Conservation (phyloP, 2,113 vertebrate species). For the Prunella fulvescens region DNA sequence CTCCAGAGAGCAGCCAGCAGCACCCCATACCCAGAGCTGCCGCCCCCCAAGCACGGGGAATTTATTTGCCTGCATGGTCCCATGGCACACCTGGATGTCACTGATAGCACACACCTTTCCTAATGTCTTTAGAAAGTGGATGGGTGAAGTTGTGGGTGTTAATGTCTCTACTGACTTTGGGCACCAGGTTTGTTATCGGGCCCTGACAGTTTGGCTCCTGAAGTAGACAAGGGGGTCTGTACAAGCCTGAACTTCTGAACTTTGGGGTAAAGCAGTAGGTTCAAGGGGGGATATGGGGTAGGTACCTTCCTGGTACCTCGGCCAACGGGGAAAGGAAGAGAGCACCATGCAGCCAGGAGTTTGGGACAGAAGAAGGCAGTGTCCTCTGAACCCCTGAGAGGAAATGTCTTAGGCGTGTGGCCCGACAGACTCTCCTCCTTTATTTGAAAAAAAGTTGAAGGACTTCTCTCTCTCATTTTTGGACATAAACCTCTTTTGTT, state of each 20-base stretch:
- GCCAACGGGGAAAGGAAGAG: not conserved
- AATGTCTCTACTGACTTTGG: not conserved
- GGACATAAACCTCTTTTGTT: rapidly evolving
- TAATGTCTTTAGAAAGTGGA: not conserved
- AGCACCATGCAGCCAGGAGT: rapidly evolving
- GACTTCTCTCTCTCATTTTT: not conserved
- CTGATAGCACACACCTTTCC: not conserved
- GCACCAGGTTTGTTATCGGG: not conserved
- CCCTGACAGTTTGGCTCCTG: not conserved
- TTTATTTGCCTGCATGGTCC: rapidly evolving
- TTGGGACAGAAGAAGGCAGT: not conserved
- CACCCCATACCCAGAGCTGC: not conserved
- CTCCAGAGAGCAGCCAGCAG: not conserved
- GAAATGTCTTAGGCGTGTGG: rapidly evolving
- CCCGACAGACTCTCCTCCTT: too few relatives aligned
- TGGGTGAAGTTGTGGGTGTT: not conserved
- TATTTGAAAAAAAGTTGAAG: not conserved
- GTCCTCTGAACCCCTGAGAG: rapidly evolving
- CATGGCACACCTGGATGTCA: rapidly evolving
- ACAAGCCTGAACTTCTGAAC: not conserved
- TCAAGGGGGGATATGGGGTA: not conserved
- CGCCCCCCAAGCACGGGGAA: rapidly evolving
- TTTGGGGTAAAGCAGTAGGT: not conserved
- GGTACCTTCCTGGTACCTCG: not conserved
- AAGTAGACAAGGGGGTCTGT: not conserved